Conservation (phyloP, 1,140 invertebrate genomes). For the Leucophenga varia region DNA sequence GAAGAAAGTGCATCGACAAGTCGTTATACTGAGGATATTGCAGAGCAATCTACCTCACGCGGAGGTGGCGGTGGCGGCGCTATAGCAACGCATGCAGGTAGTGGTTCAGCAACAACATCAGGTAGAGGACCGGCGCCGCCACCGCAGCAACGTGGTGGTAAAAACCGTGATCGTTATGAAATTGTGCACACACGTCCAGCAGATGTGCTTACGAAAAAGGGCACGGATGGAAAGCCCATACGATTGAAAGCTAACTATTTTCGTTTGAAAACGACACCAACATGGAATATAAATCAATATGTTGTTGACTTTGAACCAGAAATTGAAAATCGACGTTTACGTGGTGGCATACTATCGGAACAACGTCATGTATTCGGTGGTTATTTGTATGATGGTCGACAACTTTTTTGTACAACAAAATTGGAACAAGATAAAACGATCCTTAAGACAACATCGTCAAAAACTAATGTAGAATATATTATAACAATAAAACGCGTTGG, state of each 20-base stretch:
- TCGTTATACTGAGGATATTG: no score
- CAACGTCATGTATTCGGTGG: no score
- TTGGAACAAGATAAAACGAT: constrained; percentile 39
- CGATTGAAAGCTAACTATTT: constrained; percentile 75
- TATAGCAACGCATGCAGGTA: no score
- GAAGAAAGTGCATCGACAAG: no score
- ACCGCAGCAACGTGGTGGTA: no score
- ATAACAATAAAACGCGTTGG: constrained; percentile 57
- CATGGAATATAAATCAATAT: constrained; percentile 81
- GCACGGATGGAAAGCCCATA: constrained; percentile 62
- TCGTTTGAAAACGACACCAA: constrained; percentile 63
- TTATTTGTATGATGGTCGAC: constrained; percentile 61
- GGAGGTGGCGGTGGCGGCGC: no score
- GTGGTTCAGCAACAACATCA: no score
- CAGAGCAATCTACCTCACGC: neutral
- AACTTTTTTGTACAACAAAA: constrained; percentile 49
- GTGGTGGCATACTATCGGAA: constrained; percentile 38
- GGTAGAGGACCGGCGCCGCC: no score
- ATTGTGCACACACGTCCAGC: no score
- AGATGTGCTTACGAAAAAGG: no score
- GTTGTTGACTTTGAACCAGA: constrained; percentile 76
- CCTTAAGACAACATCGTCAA: constrained; percentile 28
- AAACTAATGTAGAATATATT: constrained; percentile 40
- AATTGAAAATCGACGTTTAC: constrained; percentile 35
- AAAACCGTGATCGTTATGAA: no score